phyloP scores from a whole-genome alignment of 2,888 invertebrate species.

The Drosophila pseudotalamancana region DNA sequence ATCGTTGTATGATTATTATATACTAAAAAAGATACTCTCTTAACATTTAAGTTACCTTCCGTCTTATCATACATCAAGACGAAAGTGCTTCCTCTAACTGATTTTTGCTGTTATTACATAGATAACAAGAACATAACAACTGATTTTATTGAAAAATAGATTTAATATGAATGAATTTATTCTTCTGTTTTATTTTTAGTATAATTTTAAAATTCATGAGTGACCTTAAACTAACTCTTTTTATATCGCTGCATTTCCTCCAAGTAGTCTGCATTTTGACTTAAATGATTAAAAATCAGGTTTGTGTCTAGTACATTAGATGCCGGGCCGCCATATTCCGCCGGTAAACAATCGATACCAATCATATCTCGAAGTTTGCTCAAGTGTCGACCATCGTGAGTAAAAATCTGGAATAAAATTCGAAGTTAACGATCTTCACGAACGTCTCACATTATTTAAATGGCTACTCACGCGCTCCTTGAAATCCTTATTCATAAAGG shows the following conservation, averaged over 20 bases:
- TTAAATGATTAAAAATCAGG: constrained; percentile 75
- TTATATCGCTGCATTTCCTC: constrained; percentile 75
- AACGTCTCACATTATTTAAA: too few relatives aligned
- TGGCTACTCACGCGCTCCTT: constrained; percentile 71
- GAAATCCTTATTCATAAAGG: constrained; percentile 81
- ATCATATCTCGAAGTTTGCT: constrained; percentile 79
- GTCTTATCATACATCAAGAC: too few relatives aligned
- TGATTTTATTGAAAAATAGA: too few relatives aligned
- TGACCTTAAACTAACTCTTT: constrained; percentile 37
- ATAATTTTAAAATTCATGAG: neutral
- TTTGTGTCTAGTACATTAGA: constrained; percentile 76
- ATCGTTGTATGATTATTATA: constrained; percentile 2
- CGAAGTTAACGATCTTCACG: neutral
- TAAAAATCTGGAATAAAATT: constrained; percentile 64
- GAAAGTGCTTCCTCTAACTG: too few relatives aligned
- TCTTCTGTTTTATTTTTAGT: neutral
- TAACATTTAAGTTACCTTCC: too few relatives aligned
- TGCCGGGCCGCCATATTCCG: constrained; percentile 80
- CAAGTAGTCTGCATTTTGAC: constrained; percentile 71
- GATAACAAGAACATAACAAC: too few relatives aligned
- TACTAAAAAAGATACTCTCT: too few relatives aligned
- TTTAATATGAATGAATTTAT: neutral
- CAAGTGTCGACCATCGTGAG: constrained; percentile 80
- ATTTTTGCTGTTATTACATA: too few relatives aligned
- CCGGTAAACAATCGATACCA: constrained; percentile 79